Conservation (phyloP, 2,113 vertebrate species). For the Atractosteus spatula region DNA sequence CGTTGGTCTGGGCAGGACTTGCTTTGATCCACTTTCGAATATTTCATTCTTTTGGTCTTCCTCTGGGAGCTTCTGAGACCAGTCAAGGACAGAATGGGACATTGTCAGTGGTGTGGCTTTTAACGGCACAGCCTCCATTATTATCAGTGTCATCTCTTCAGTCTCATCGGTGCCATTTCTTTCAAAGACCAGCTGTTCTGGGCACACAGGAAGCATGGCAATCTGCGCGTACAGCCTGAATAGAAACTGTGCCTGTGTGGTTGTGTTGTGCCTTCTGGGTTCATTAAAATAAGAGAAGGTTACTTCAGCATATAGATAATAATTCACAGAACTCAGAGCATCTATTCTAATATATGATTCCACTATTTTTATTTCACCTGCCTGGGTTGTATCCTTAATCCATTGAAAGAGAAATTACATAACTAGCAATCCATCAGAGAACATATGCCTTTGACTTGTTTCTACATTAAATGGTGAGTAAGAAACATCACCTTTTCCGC, state of each 20-base stretch:
- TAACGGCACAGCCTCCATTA: background rate
- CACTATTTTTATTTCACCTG: background rate
- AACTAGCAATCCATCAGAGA: too few species aligned
- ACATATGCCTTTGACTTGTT: too few species aligned
- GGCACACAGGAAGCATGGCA: background rate
- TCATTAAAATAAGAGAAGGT: background rate
- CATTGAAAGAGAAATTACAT: background rate
- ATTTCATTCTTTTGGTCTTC: background rate
- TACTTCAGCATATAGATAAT: background rate
- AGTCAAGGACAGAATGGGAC: background rate
- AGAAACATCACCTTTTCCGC: too few species aligned
- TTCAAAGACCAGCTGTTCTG: background rate
- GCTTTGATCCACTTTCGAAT: background rate
- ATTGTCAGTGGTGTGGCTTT: background rate
- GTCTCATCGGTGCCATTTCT: background rate
- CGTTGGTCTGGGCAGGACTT: constrained; percentile 20
- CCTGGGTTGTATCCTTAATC: background rate
- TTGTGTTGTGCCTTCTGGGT: too few species aligned
- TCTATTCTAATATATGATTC: background rate
- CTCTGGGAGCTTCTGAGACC: background rate
- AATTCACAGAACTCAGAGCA: background rate
- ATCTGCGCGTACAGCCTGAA: background rate
- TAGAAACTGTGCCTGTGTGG: background rate
- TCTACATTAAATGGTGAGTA: too few species aligned
- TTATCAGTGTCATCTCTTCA: background rate